Percentiles rank a stretch among this genome's conserved stretches.
Conservation (phyloP, 1,140 invertebrate species). For the Aricia agestis region DNA sequence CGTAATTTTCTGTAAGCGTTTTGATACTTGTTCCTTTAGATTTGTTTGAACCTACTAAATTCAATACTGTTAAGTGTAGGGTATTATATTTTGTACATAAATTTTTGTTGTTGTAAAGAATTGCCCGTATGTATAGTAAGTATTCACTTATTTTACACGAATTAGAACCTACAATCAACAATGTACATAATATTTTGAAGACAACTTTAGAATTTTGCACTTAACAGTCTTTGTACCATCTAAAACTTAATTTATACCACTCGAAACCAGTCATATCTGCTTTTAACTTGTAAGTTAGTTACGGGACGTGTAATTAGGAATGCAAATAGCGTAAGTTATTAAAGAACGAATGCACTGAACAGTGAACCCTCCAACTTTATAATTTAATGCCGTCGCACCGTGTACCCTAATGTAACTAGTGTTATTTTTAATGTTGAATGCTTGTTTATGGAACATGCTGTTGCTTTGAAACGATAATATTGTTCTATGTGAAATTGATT, state of each 20-base stretch:
- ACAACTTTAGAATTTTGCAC: too few relatives aligned
- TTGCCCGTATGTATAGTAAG: too few relatives aligned
- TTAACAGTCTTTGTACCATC: too few relatives aligned
- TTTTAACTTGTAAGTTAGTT: background rate
- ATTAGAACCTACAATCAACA: too few relatives aligned
- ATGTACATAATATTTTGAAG: too few relatives aligned
- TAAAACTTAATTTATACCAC: background rate
- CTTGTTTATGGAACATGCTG: background rate
- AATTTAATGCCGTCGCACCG: conserved; percentile 5
- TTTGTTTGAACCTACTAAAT: too few relatives aligned
- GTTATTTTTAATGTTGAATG: background rate
- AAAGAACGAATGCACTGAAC: background rate
- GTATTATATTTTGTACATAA: too few relatives aligned
- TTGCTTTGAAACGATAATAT: background rate
- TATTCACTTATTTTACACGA: too few relatives aligned
- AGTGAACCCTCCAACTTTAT: background rate
- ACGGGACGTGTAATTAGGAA: conserved; percentile 8
- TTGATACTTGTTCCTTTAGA: too few relatives aligned
- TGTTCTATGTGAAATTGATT: background rate
- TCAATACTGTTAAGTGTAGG: too few relatives aligned
- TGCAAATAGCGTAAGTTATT: conserved; percentile 2
- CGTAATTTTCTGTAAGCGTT: too few relatives aligned
- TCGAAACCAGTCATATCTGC: background rate
- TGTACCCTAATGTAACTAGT: background rate
- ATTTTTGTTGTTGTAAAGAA: too few relatives aligned